Evolutionary conservation across 2,888 invertebrate genomes (phyloP), one percentile per base, ranked within the genome.

Genomic region (Liodrosophila aerea): DNA sequence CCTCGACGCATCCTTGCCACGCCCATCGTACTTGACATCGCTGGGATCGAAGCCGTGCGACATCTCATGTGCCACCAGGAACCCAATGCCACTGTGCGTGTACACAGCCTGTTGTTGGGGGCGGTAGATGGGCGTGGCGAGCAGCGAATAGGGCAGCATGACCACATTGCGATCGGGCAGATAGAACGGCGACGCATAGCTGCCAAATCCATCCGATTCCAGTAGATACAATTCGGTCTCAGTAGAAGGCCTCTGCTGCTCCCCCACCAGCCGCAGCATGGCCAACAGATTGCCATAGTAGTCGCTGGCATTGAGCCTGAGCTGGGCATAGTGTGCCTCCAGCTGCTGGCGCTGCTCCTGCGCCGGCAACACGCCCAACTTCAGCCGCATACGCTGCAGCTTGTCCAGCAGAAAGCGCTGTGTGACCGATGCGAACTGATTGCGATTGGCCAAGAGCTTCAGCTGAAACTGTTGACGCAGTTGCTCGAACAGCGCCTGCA

Each of bases 111-210:
- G 9, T 49, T 76, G 81, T 0, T 39, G 11, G 0, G 44, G 43
- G 1, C 44, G 9, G 30, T 63, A 83, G 4, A 76, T 27, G 2
- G 73, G 57, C 1, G 31, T 15, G 0, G 34, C 34, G 1, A 76
- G 56, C 33, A 76, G 51, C 1, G 76, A 80, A 0, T 51, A 39
- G 0, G 76, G 76, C 60, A 76, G 13, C 7, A 76, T 7, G 8
- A 76, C 36, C 27, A 46, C 1, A 5, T 76, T 76, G 4, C n/a
- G 4, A 0, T 2, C 4, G 2, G 47, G 52, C 15, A 73, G 9
- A n/a, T 56, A 76, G 7, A 58, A 76, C 4, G 80, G 69, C 0
- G 81, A 76, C 0, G 76, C 76, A 22, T 37, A 80, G 54, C 36
- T 73, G 12, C 81, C 84, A 4, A 33, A 80, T 4, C 57, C 49